Evolutionary conservation across 2,797 vertebrate genomes (phyloP).

Genomic region (Thaleichthys pacificus): DNA sequence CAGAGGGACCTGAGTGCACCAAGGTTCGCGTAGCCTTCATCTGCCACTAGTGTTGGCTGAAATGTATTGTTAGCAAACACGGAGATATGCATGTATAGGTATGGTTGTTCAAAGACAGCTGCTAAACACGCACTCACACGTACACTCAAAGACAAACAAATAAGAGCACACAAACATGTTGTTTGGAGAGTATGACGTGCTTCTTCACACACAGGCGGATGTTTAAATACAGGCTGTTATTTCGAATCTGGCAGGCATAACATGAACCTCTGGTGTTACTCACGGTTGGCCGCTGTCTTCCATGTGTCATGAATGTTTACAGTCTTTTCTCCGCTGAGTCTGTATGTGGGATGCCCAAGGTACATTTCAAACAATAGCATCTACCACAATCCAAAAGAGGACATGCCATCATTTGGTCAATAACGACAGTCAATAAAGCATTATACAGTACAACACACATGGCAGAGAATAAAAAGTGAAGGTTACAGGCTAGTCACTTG

Average conservation of each 20-base stretch:
- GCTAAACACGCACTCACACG: not conserved
- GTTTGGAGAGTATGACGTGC: conserved; percentile 5
- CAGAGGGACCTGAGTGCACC: not conserved
- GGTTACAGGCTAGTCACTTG: too few species aligned
- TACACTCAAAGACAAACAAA: conserved; percentile 9
- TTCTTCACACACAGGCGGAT: conserved; percentile 21
- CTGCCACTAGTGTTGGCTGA: too few species aligned
- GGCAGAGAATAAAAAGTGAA: too few species aligned
- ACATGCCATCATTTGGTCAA: not conserved
- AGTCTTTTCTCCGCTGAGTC: conserved; percentile 49
- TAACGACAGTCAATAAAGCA: too few species aligned
- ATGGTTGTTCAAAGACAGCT: not conserved
- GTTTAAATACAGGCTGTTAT: conserved; percentile 41
- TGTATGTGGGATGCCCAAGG: conserved; percentile 10
- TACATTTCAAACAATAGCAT: not conserved
- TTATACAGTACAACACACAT: too few species aligned
- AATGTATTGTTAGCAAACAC: too few species aligned
- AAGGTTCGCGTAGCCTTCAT: too few species aligned
- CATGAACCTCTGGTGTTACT: conserved; percentile 60
- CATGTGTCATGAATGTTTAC: conserved; percentile 68
- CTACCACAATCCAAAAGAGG: not conserved
- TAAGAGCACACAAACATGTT: not conserved
- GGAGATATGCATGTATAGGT: too few species aligned
- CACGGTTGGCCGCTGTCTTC: conserved; percentile 55
- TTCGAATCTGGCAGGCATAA: conserved; percentile 50